Evolutionary conservation across 2,113 vertebrate genomes (phyloP), one percentile per base, ranked within the genome.

Genomic region (Donacobius atricapilla): DNA sequence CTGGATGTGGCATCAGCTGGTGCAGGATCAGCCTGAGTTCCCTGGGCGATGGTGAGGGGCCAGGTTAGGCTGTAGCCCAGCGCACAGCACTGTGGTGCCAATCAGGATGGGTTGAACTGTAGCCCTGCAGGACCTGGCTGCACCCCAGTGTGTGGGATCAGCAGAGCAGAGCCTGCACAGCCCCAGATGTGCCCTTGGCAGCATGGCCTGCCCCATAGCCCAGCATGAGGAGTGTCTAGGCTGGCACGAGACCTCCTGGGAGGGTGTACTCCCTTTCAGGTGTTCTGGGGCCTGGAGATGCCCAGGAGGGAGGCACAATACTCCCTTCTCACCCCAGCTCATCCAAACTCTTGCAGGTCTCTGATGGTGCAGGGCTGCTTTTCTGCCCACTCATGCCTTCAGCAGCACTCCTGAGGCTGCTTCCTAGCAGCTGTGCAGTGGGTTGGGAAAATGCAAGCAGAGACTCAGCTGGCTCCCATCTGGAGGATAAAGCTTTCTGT

Each of bases 61-160:
- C 50, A 12, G 42, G 15, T 10, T 21, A 20, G 89, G 47, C 65
- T 75, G n/a, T 13, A 14, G 12, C 31, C 12, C 4, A 0, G 3
- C 2, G 21, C 28, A 14, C 54, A 19, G 58, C 9, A 1, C 44
- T 37, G 50, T 1, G 1, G 9, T 44, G 83, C 16, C 1, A 2
- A 0, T 18, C 7, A 5, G 47, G 35, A 4, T 6, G 66, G 61
- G 48, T 58, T 80, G 76, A 64, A 50, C 53, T 30, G 24, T 6
- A 42, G 15, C 39, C 24, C 37, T 35, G 63, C 42, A 13, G 61
- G 78, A 27, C 28, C 70, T 13, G 70, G 30, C 48, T 35, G 65
- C 19, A 13, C 3, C 23, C 27, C 0, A 0, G 9, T 3, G 23
- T 18, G n/a, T 1, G 1, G 27, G 20, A 19, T 33, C 5, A 4